Evolutionary conservation across 2,113 vertebrate species (phyloP).

Genomic region (Hystrix cristata): DNA sequence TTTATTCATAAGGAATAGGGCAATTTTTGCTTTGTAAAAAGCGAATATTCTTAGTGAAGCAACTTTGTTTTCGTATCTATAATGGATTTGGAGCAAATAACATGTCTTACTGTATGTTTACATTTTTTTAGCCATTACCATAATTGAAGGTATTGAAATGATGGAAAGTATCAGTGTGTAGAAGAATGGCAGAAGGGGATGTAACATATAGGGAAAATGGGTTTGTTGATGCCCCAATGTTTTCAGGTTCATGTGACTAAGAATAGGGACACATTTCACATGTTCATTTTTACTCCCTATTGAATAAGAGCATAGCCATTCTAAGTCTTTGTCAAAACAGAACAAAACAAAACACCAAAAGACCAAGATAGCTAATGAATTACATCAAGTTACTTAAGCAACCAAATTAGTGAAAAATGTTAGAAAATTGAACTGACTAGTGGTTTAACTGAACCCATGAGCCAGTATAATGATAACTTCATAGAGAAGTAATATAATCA

Average conservation of each 20-base stretch:
- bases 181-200: slow-evolving; percentile 65
- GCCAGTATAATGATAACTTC: neutral
- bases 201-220: slow-evolving; percentile 35
- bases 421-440: slow-evolving; percentile 25
- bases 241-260: slow-evolving; percentile 60
- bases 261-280: neutral
- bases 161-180: slow-evolving; percentile 73
- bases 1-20: slow-evolving; percentile 82
- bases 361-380: neutral
- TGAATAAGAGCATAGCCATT: neutral
- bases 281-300: neutral
- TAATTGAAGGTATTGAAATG: slow-evolving; percentile 81
- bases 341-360: neutral
- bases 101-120: slow-evolving; percentile 78
- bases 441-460: neutral
- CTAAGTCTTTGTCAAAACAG: slow-evolving; percentile 31
- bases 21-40: slow-evolving; percentile 80
- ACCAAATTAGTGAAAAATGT: slow-evolving; percentile 12
- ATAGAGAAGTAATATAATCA: neutral
- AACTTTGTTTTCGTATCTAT: slow-evolving; percentile 76
- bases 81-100: slow-evolving; percentile 84
- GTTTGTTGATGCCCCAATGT: slow-evolving; percentile 37
- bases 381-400: slow-evolving; percentile 57
- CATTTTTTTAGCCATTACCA: slow-evolving; percentile 81
- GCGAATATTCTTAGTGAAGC: slow-evolving; percentile 71